Conservation (phyloP, 2,797 vertebrate genomes). For the Paramormyrops hopkinsi region DNA sequence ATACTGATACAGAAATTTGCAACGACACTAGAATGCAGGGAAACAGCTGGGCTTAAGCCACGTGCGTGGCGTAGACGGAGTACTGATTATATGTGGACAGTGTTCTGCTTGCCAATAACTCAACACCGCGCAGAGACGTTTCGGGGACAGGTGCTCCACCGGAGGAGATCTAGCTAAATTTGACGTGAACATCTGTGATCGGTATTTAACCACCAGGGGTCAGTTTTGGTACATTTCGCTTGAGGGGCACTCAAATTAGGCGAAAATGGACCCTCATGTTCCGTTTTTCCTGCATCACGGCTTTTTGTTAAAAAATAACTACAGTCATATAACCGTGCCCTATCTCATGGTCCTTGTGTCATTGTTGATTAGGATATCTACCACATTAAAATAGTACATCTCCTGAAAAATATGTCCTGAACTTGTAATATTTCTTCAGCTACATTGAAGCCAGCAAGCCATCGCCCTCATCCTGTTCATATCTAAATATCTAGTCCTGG, state of each 20-base stretch:
- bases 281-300: background rate
- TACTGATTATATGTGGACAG: background rate
- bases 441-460: background rate
- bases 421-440: background rate
- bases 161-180: background rate
- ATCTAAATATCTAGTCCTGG: conserved; percentile 8
- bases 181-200: background rate
- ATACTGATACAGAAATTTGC: background rate
- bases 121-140: background rate
- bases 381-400: background rate
- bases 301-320: background rate
- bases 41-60: background rate
- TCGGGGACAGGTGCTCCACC: background rate
- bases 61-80: background rate
- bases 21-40: background rate
- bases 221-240: background rate
- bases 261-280: background rate
- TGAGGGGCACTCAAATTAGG: background rate
- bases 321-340: background rate
- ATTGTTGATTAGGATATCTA: background rate
- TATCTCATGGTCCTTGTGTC: background rate
- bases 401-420: background rate
- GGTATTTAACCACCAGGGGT: background rate
- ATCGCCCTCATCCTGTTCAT: background rate
- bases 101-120: background rate